These are phyloP conservation scores for Zaprionus davidi DNA, from an alignment of 1,140 invertebrate species.

Conservation along the genomic window DNA sequence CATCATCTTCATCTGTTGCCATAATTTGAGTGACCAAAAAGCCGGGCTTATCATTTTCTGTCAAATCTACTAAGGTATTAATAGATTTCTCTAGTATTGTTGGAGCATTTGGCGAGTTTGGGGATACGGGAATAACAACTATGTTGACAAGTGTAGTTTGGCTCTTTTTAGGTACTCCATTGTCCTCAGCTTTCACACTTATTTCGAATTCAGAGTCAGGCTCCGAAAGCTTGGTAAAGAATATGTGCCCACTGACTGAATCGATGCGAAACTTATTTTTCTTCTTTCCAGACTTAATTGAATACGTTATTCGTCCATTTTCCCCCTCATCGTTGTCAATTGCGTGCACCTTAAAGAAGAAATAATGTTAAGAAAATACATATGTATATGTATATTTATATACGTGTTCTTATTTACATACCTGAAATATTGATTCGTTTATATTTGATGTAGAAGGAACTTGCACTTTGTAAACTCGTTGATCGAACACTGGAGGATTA, in stretches of 20 bases:
- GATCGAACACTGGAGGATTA: conserved; percentile 91
- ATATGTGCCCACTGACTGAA: conserved; percentile 91
- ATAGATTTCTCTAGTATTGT: conserved; percentile 85
- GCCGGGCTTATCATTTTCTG: conserved; percentile 93
- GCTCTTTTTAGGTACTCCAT: conserved; percentile 89
- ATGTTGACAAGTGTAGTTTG: conserved; percentile 90
- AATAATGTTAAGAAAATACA: background rate
- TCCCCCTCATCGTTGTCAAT: conserved; percentile 92
- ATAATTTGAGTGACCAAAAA: conserved; percentile 92
- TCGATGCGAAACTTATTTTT: conserved; percentile 92
- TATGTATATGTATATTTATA: background rate
- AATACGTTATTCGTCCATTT: conserved; percentile 92
- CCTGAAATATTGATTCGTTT: conserved; percentile 88
- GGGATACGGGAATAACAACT: conserved; percentile 86
- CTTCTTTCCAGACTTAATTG: conserved; percentile 90
- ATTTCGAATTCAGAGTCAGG: conserved; percentile 91
- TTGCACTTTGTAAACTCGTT: conserved; percentile 91
- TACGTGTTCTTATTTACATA: conserved; percentile 49
- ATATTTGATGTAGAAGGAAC: conserved; percentile 88
- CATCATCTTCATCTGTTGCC: conserved; percentile 92
- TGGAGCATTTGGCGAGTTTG: conserved; percentile 87
- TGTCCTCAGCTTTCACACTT: conserved; percentile 92
- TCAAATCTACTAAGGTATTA: conserved; percentile 89
- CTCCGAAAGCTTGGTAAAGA: conserved; percentile 88
- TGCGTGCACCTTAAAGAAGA: conserved; percentile 89